Conservation (phyloP, 2,797 vertebrate genomes). For the Dendrocincla tyrannina region DNA sequence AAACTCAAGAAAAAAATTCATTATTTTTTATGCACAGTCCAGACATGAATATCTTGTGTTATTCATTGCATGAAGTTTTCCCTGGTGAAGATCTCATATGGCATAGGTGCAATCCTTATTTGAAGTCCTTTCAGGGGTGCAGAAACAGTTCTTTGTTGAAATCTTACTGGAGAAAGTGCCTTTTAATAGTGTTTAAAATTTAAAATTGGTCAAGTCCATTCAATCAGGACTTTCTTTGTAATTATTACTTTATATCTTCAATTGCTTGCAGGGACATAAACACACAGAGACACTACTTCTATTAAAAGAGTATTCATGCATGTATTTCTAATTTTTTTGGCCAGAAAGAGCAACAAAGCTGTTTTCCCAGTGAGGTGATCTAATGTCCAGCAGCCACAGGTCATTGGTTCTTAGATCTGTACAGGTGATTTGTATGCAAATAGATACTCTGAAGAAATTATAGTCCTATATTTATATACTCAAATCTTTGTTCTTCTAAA, state of each 20-base stretch:
- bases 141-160: neutral
- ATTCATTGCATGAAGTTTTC: neutral
- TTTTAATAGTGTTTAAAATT: neutral
- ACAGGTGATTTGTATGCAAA: neutral
- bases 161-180: neutral
- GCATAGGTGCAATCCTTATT: neutral
- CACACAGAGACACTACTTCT: neutral
- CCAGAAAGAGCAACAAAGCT: neutral
- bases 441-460: neutral
- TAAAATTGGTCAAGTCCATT: neutral
- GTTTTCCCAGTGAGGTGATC: neutral
- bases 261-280: too few species aligned
- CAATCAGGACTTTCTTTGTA: neutral
- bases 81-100: neutral
- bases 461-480: neutral
- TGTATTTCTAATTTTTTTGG: neutral
- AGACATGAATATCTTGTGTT: neutral
- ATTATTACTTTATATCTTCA: neutral
- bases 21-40: neutral
- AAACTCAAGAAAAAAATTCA: neutral
- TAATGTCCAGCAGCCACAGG: neutral
- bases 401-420: fast-evolving
- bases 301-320: neutral
- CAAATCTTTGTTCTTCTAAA: neutral
- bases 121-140: neutral